Percentiles rank a stretch among this genome's conserved stretches.
Evolutionary conservation across 92 coral and sea anemone species (phyloP).

Genomic region (Metridium senile): DNA sequence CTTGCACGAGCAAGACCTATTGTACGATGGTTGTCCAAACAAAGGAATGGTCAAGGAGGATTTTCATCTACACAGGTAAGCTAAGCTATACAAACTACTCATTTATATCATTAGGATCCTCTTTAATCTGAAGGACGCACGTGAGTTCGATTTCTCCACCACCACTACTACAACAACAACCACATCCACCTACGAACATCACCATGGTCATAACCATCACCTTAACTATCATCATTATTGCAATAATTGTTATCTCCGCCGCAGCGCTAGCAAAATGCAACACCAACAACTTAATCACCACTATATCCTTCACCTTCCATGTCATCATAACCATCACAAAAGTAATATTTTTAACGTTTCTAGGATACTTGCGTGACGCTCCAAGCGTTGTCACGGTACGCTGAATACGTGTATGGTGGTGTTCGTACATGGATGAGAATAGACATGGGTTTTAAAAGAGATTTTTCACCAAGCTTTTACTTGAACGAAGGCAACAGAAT

Average conservation of each 20-base stretch:
- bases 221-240: too few species aligned
- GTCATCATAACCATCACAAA: too few species aligned
- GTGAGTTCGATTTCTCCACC: too few species aligned
- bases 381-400: constrained; percentile 85
- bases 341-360: too few species aligned
- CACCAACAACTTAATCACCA: too few species aligned
- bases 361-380: constrained; percentile 96
- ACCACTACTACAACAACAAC: too few species aligned
- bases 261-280: too few species aligned
- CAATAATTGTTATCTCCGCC: too few species aligned
- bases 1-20: constrained; percentile 57
- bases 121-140: too few species aligned
- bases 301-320: too few species aligned
- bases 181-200: too few species aligned
- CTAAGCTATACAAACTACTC: not conserved
- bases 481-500: constrained; percentile 67
- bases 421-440: constrained; percentile 40
- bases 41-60: constrained; percentile 86
- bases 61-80: constrained; percentile 91
- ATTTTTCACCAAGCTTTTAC: constrained; percentile 60
- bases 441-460: constrained; percentile 38
- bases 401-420: constrained; percentile 47
- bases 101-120: not conserved
- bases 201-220: too few species aligned
- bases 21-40: constrained; percentile 89